These are phyloP conservation scores for Mormyrus lacerda DNA, from an alignment of 2,113 vertebrate species.

Conservation along the genomic window DNA sequence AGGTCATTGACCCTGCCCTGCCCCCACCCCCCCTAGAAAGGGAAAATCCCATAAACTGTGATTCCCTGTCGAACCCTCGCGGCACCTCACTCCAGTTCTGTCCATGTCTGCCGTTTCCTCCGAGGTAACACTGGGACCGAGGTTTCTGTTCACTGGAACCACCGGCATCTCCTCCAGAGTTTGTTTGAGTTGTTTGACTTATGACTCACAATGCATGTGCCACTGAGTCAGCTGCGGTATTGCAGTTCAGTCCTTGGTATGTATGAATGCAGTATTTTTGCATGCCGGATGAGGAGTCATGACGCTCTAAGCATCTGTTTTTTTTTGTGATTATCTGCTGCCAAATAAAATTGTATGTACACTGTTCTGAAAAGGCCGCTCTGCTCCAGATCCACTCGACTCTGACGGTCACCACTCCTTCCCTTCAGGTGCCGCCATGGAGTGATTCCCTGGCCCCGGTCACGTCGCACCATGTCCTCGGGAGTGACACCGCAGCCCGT, in stretches of 20 bases:
- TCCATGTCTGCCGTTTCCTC: neutral
- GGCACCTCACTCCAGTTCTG: neutral
- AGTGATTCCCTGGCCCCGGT: neutral
- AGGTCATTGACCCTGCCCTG: neutral
- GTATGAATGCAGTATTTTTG: neutral
- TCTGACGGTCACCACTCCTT: neutral
- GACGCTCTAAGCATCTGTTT: neutral
- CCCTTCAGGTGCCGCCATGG: neutral
- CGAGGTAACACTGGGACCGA: neutral
- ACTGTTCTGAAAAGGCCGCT: neutral
- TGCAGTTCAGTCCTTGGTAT: neutral
- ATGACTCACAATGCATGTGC: neutral
- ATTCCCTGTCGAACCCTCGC: neutral
- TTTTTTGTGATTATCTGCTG: neutral
- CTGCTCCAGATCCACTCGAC: neutral
- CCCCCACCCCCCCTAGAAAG: neutral
- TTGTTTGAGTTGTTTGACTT: neutral
- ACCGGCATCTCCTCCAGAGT: neutral
- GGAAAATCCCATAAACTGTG: neutral
- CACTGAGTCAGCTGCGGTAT: neutral
- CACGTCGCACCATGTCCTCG: slow-evolving; percentile 38
- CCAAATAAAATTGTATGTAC: neutral
- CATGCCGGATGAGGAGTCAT: neutral
- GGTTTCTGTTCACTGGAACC: neutral
- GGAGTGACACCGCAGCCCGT: slow-evolving; percentile 46